A percentile compares a stretch with the other conserved stretches of the same genome.
Conservation (phyloP, 2,113 vertebrate genomes). For the Aix galericulata region DNA sequence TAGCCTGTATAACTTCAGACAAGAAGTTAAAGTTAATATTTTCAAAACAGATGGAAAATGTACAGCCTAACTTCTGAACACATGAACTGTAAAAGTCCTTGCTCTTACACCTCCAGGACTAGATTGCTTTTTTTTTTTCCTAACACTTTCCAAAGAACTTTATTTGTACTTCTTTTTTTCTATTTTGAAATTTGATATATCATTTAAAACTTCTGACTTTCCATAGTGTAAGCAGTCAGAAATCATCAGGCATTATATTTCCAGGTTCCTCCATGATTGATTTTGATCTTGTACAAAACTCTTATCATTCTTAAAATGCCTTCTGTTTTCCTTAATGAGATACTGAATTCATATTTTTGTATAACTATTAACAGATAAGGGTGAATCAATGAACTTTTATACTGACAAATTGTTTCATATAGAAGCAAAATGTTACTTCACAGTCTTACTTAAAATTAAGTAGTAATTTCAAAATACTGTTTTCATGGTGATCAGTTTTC, state of each 20-base stretch:
- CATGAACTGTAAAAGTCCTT: background rate
- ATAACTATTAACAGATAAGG: background rate
- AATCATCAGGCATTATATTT: background rate
- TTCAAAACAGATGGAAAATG: background rate
- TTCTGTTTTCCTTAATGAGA: background rate
- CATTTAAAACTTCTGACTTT: background rate
- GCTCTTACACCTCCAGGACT: background rate
- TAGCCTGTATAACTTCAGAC: background rate
- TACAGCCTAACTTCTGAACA: background rate
- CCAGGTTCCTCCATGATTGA: background rate
- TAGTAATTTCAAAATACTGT: background rate
- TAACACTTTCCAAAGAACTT: background rate
- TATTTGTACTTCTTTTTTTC: background rate
- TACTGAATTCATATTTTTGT: background rate
- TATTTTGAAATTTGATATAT: background rate
- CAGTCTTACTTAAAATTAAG: background rate
- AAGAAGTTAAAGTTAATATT: background rate
- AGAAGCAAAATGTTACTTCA: background rate
- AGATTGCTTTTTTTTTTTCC: background rate
- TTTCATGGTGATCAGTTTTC: background rate
- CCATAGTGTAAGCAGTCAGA: background rate
- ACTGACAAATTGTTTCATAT: background rate
- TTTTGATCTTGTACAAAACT: background rate
- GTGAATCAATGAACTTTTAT: background rate
- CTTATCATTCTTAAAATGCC: background rate